These are phyloP conservation scores for Bradynema listronoti DNA, from an alignment of 1,140 invertebrate genomes.

Conservation along the genomic window DNA sequence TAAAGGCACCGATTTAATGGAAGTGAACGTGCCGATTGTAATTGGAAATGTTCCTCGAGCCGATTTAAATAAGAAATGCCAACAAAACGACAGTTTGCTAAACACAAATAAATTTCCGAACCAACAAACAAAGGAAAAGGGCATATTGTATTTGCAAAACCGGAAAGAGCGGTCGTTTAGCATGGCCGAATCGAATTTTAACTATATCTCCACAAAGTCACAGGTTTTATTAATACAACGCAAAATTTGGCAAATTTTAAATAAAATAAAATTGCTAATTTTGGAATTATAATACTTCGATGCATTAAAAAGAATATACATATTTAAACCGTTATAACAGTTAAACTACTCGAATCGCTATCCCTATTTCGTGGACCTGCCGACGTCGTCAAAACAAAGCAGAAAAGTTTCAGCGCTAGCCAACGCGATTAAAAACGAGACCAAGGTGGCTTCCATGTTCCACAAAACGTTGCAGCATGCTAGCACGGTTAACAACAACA, in stretches of 20 bases:
- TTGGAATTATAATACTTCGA: background rate
- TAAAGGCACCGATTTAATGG: constrained; percentile 36
- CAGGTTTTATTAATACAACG: constrained; percentile 20
- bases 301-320: too few relatives aligned
- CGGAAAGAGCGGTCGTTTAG: constrained; percentile 20
- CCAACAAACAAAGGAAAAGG: background rate
- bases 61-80: constrained; percentile 6
- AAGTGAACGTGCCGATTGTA: constrained; percentile 35
- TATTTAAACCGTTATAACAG: constrained; percentile 4
- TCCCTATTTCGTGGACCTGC: constrained; percentile 32
- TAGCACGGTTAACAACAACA: too few relatives aligned
- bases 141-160: constrained; percentile 17
- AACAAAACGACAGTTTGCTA: background rate
- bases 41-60: constrained; percentile 26
- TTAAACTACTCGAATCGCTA: constrained; percentile 31
- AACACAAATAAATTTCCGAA: background rate
- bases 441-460: constrained; percentile 5
- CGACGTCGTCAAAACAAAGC: constrained; percentile 38
- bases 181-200: constrained; percentile 18
- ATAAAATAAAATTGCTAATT: too few relatives aligned
- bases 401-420: constrained; percentile 30
- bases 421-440: constrained; percentile 21
- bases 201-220: constrained; percentile 27
- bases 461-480: too few relatives aligned
- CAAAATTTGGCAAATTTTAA: background rate